Conservation (phyloP, 1,140 invertebrate genomes). For the Drosophila pandora region DNA sequence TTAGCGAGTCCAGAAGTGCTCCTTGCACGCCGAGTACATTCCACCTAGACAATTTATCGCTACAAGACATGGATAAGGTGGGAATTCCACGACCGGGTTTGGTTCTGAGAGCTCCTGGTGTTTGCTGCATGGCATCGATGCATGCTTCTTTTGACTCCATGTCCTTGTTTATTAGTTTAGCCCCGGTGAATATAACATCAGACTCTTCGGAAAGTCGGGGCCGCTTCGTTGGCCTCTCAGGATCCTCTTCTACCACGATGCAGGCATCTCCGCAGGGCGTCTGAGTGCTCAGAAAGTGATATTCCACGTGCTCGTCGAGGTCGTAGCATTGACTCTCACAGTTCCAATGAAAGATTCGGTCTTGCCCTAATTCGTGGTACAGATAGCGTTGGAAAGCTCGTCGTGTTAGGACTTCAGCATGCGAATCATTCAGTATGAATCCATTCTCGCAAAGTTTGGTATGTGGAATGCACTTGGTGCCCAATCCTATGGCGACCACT, state of each 20-base stretch:
- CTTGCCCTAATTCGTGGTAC: conserved; percentile 84
- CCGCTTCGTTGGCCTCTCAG: conserved; percentile 61
- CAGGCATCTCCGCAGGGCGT: conserved; percentile 96
- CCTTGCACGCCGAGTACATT: conserved; percentile 93
- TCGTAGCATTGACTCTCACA: conserved; percentile 78
- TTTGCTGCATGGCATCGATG: conserved; percentile 59
- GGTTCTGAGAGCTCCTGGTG: conserved; percentile 90
- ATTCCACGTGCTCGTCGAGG: conserved; percentile 87
- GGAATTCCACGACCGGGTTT: conserved; percentile 96
- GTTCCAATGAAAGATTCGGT: conserved; percentile 67
- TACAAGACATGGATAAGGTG: conserved; percentile 95
- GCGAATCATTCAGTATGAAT: conserved; percentile 93
- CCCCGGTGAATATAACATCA: conserved; percentile 89
- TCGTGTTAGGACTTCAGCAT: conserved; percentile 94
- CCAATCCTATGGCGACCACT: conserved; percentile 93
- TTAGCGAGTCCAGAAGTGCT: conserved; percentile 88
- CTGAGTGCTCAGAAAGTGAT: conserved; percentile 94
- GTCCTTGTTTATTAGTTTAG: conserved; percentile 89
- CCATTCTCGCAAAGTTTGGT: conserved; percentile 87
- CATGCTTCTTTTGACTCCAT: conserved; percentile 85
- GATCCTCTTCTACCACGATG: conserved; percentile 28
- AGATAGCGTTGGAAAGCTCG: conserved; percentile 92
- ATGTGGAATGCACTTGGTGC: conserved; percentile 95
- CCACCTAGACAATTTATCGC: conserved; percentile 97
- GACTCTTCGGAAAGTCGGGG: conserved; percentile 23